Conservation (phyloP, 2,888 invertebrate genomes). For the Cryptocheilus praepositus region DNA sequence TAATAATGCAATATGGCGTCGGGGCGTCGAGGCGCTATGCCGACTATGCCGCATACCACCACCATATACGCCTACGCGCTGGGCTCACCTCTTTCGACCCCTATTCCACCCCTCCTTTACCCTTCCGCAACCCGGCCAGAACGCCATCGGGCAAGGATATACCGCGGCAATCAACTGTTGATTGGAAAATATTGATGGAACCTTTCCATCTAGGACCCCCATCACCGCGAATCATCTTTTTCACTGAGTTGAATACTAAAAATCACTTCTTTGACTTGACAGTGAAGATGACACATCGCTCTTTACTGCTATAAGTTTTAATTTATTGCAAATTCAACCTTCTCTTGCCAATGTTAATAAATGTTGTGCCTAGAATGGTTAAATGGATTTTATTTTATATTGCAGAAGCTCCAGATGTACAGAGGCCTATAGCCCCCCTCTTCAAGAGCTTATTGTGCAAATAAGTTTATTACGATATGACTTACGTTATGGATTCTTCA, state of each 20-base stretch:
- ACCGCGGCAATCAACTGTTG: conserved; percentile 68
- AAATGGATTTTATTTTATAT: too few species aligned
- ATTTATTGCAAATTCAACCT: too few species aligned
- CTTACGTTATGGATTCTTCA: too few species aligned
- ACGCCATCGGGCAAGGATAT: conserved; percentile 42
- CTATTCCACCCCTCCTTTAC: conserved; percentile 17
- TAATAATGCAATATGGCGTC: conserved; percentile 74
- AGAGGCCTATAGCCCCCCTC: too few species aligned
- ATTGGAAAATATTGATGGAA: conserved; percentile 72
- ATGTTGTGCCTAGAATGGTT: too few species aligned
- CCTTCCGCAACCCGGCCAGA: conserved; percentile 16
- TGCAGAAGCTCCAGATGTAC: too few species aligned
- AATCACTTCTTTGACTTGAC: too few species aligned
- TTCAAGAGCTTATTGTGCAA: too few species aligned
- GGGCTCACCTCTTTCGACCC: conserved; percentile 31
- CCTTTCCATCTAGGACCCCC: conserved; percentile 37
- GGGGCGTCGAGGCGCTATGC: conserved; percentile 71
- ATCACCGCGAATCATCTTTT: conserved; percentile 13
- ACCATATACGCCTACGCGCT: conserved; percentile 66
- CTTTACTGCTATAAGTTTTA: too few species aligned
- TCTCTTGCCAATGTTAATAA: too few species aligned
- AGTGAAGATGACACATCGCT: too few species aligned
- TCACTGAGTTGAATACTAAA: conserved; percentile 1
- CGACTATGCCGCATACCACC: conserved; percentile 71
- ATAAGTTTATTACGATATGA: too few species aligned